Evolutionary conservation across 2,888 invertebrate species (phyloP).

Genomic region (Seira musarum): DNA sequence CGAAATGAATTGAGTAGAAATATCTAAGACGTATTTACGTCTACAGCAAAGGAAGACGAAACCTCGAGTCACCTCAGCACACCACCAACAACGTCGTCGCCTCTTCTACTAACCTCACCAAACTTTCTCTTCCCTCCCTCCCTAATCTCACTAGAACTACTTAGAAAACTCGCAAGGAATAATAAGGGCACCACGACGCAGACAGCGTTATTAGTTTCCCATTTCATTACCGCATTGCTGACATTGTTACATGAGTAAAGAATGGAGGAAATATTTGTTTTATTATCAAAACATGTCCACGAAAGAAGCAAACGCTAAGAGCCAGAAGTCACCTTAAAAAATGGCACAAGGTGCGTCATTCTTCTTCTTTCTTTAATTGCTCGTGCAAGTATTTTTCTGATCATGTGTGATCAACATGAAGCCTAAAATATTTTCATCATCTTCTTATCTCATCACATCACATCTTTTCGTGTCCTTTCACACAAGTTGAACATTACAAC

Average conservation of each 20-base stretch:
- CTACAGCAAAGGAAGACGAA: conserved; percentile 9
- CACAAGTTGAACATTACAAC: neutral
- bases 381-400: neutral
- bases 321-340: conserved; percentile 28
- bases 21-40: conserved; percentile 6
- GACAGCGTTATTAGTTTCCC: conserved; percentile 12
- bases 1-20: neutral
- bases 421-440: neutral
- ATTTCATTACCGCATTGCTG: conserved; percentile 18
- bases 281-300: neutral
- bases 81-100: neutral
- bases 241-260: neutral
- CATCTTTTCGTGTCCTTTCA: conserved; percentile 3
- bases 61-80: neutral
- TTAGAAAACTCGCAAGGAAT: conserved; percentile 1
- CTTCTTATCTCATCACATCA: neutral
- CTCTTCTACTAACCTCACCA: neutral
- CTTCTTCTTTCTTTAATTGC: conserved; percentile 1
- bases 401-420: conserved; percentile 5
- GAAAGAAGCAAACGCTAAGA: conserved; percentile 30
- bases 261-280: neutral
- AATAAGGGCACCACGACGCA: conserved; percentile 5
- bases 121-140: neutral
- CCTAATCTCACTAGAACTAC: conserved; percentile 28
- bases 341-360: conserved; percentile 22